Evolutionary conservation across 2,113 vertebrate species (phyloP).

Genomic region (Fregetta grallaria): DNA sequence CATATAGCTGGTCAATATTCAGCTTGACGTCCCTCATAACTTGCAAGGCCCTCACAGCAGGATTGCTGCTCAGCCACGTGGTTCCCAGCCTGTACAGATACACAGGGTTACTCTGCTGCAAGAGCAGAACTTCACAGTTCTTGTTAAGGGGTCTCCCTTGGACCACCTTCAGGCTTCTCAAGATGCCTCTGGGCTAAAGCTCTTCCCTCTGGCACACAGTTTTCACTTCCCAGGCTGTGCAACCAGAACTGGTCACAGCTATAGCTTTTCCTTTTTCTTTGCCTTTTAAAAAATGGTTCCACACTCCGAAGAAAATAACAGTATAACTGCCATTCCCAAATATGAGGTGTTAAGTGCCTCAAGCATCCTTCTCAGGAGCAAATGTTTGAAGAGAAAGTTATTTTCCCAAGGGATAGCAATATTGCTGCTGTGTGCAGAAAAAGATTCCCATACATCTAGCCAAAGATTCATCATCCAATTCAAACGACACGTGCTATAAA

Average conservation of each 20-base stretch:
- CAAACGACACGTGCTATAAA: neutral
- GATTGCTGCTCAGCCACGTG: neutral
- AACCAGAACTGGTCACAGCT: neutral
- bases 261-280: neutral
- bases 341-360: neutral
- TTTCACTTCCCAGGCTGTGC: neutral
- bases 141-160: neutral
- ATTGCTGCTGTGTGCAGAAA: neutral
- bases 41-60: neutral
- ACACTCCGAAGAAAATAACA: neutral
- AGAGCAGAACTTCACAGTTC: neutral
- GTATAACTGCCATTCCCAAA: neutral
- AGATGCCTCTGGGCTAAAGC: neutral
- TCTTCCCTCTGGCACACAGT: neutral
- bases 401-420: neutral
- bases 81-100: neutral
- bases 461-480: neutral
- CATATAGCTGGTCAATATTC: neutral
- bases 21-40: neutral
- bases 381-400: neutral
- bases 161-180: neutral
- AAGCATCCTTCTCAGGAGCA: neutral
- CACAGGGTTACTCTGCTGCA: neutral
- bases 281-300: neutral
- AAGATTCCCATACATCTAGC: neutral